Base-by-base conservation (phyloP, 1,140 invertebrate genomes). In the Triops longicaudatus region DNA sequence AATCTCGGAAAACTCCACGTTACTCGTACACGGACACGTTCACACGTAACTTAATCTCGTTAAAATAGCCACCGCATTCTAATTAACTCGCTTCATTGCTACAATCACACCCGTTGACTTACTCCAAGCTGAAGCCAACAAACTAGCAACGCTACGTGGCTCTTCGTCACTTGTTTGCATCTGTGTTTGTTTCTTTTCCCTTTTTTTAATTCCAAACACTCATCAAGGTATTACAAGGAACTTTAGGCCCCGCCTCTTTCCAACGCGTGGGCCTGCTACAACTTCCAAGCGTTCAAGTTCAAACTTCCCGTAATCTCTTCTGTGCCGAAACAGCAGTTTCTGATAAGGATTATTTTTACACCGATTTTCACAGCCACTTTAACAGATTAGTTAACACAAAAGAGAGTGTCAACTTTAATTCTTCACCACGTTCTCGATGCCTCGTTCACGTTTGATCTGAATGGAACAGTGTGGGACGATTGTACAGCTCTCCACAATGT, bases 91-190 rank as follows among this genome's bases (percentile, higher is more conserved):
- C 31, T 37, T 37, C 31, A 37, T 37, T 37, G 7, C 2, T 37
- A 2, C 2, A 37, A 37, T 37, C 7, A 63, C 14, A 63, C 50
- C 14, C 6, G 50, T n/a, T 63, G 10, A 63, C 50, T 63, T 63
- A 63, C 50, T 17, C 50, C 50, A 63, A 22, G 50, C 50, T 9
- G 50, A 63, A 17, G 50, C 50, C 22, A 63, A 22, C 50, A 63
- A 22, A 63, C 10, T n/a, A 14, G 50, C 22, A n/a, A 63, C 50
- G 22, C 50, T 63, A 63, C 50, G 50, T 63, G 50, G 50, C 50
- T 63, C 50, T 17, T 63, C 50, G 50, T 63, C 50, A 63, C 50
- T 63, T 63, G 50, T 63, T 63, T 63, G 50, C 50, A 63, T 63
- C 50, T 63, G 50, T 37, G 31, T 7, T 37, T 37, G 31, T 37